Evolutionary conservation across 1,140 invertebrate genomes (phyloP).

Genomic region (Aphaenogaster ashmeadi): DNA sequence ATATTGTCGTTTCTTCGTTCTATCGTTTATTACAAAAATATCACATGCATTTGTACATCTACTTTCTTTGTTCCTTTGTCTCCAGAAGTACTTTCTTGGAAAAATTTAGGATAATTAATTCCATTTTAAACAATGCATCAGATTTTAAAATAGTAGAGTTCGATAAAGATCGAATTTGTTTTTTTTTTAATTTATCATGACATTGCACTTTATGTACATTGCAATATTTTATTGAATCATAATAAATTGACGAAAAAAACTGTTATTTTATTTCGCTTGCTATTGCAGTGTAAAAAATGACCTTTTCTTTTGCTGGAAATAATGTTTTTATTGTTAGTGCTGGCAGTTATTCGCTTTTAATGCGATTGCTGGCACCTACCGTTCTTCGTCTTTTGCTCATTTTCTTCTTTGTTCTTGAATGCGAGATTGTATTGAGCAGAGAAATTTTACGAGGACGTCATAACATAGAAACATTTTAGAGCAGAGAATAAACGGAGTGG

Average conservation of each 20-base stretch:
- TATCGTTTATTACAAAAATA: not conserved
- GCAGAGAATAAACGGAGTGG: not conserved
- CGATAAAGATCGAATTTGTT: not conserved
- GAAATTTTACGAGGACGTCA: conserved; percentile 32
- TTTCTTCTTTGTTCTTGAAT: not conserved
- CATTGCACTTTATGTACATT: not conserved
- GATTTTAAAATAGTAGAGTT: not conserved
- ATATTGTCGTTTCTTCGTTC: not conserved
- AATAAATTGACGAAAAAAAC: not conserved
- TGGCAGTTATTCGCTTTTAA: conserved; percentile 9
- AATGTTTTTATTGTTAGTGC: not conserved
- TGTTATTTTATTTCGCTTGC: not conserved
- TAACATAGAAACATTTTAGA: not conserved
- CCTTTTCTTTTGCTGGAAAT: not conserved
- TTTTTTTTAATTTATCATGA: not conserved
- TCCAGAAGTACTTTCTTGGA: not conserved
- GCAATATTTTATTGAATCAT: conserved; percentile 7
- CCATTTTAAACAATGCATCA: not conserved
- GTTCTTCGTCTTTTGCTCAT: not conserved
- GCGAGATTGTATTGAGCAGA: not conserved
- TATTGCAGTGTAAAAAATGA: not conserved
- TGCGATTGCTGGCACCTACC: not conserved
- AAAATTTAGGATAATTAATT: not conserved
- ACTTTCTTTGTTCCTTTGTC: not conserved
- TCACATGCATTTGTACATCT: not conserved